These are phyloP conservation scores for Rhinella marina DNA, from an alignment of 2,797 vertebrate species.

Conservation along the genomic window DNA sequence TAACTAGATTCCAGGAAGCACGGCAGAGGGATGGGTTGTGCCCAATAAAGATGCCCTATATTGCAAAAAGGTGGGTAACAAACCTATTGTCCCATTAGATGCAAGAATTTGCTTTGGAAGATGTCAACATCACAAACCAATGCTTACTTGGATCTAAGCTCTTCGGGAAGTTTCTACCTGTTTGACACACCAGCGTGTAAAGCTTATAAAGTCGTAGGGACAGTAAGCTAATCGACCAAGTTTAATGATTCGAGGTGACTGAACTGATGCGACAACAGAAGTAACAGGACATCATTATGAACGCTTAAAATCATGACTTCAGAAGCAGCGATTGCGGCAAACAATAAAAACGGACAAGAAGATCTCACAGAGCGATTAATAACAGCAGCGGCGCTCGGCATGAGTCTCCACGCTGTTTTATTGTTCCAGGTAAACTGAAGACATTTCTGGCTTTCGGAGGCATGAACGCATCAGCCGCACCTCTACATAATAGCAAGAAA, in stretches of 20 bases:
- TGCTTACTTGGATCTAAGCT: not conserved
- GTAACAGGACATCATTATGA: slow-evolving; percentile 27
- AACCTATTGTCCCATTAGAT: not conserved
- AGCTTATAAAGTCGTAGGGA: not conserved
- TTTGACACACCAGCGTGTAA: not conserved
- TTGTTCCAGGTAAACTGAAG: slow-evolving; percentile 22
- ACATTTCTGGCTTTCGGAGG: not conserved
- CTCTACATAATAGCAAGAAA: not conserved
- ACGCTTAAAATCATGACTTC: slow-evolving; percentile 19
- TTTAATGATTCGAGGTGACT: slow-evolving; percentile 5
- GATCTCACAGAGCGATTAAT: slow-evolving; percentile 16
- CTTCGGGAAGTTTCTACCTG: not conserved
- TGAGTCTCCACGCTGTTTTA: slow-evolving; percentile 8
- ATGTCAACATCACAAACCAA: not conserved
- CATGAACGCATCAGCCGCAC: not conserved
- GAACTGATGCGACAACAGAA: not conserved
- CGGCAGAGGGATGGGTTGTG: too few species aligned
- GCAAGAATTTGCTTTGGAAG: not conserved
- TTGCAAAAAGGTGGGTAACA: too few species aligned
- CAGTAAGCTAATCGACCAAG: slow-evolving; percentile 8
- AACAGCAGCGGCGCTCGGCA: not conserved
- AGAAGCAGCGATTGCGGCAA: slow-evolving; percentile 25
- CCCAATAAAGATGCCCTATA: too few species aligned
- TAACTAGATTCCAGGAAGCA: too few species aligned
- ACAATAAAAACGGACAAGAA: slow-evolving; percentile 6